Evolutionary conservation across 2,888 invertebrate genomes (phyloP).

Genomic region (Merodon equestris): DNA sequence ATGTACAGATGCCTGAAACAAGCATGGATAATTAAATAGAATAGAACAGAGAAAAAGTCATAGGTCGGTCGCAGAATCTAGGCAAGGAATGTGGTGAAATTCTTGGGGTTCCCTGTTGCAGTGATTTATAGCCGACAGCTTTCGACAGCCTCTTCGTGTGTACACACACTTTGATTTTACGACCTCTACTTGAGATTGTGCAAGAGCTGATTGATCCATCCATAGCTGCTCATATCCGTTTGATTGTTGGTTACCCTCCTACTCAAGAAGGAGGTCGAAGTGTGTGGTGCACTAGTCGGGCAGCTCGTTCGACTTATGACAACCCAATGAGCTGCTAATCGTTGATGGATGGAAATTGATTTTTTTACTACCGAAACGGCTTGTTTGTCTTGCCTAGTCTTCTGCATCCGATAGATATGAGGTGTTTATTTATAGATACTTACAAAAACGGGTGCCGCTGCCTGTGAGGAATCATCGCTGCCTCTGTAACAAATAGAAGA

Average conservation of each 20-base stretch:
- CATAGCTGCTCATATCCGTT: conserved; percentile 9
- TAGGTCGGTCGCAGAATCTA: not conserved
- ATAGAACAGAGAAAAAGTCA: conserved; percentile 19
- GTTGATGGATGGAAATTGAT: conserved; percentile 39
- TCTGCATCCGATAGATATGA: conserved; percentile 9
- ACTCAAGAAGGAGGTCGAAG: not conserved
- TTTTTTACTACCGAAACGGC: conserved; percentile 41
- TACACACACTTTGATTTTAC: conserved; percentile 36
- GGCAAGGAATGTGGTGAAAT: conserved; percentile 26
- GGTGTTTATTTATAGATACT: conserved; percentile 66
- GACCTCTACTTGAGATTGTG: conserved; percentile 13
- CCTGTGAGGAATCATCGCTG: conserved; percentile 72
- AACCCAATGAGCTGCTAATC: conserved; percentile 52
- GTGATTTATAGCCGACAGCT: conserved; percentile 54
- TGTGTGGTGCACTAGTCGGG: not conserved
- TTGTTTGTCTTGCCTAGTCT: conserved; percentile 6
- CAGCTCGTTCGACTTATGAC: conserved; percentile 29
- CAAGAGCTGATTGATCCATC: conserved; percentile 4
- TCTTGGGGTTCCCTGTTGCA: conserved; percentile 47
- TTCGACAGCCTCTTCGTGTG: conserved; percentile 23
- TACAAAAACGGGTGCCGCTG: conserved; percentile 73
- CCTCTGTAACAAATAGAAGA: conserved; percentile 70
- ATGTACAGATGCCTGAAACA: conserved; percentile 73
- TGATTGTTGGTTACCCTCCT: not conserved
- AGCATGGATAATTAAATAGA: conserved; percentile 52